Base-by-base conservation (phyloP, 2,888 invertebrate species). In the Steinernema carpocapsae region DNA sequence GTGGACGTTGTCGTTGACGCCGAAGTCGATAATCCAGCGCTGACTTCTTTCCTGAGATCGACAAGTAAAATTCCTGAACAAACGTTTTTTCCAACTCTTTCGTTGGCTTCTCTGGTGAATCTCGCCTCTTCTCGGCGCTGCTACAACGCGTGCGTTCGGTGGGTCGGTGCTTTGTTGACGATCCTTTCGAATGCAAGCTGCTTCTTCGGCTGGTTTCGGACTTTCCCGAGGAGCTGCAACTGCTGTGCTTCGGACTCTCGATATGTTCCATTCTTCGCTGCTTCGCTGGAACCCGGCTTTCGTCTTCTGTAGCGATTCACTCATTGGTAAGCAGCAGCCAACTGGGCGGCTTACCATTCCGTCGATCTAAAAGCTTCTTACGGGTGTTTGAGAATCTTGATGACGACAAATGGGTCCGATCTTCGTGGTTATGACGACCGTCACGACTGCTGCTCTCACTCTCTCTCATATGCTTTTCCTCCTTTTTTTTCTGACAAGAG, bases 251-350 rank as follows among this genome's bases (percentile, higher is more conserved):
- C 37, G 37, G 10, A 37, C 4, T 37, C 10, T 37, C 37, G 10
- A 37, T 37, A 10, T 37, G 3, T 37, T 64, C 64, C 32, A 3
- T 64, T 64, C 64, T 64, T 64, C 64, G 24, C 64, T 64, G 64
- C 64, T 64, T 64, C 4, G 32, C 6, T 7, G 64, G 64, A n/a
- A 10, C 32, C 3, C 4, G 37, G 19, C 10, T 37, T 37, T 17
- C 3, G 17, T 32, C 64, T 29, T 32, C 64, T 64, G 64, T 1
- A 64, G 29, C 4, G 37, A 6, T 48, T 48, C 19, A 37, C 37
- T 37, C 37, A 37, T 19, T 7, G 48, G 17, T 48, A 3, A 48
- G 37, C 37, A 37, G 37, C 48, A 48, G 19, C 48, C 17, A 48
- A 48, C 48, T 7, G n/a, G n/a, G n/a, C n/a, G 17, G 19, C 17